Evolutionary conservation across 2,888 invertebrate genomes (phyloP), one percentile per base, ranked within the genome.

Genomic region (Physocephala rufipes): DNA sequence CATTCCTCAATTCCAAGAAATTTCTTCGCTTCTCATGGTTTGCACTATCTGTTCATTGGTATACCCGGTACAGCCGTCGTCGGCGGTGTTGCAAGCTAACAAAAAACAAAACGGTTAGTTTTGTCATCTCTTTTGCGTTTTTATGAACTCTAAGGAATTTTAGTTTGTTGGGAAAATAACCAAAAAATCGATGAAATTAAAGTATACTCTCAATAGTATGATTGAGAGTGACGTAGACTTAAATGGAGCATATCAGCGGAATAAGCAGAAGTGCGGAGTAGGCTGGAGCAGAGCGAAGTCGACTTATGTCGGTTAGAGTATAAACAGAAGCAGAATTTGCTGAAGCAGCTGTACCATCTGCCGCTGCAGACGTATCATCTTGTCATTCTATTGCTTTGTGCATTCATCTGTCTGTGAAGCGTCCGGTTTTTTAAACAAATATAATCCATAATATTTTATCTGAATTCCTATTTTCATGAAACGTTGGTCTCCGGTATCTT

Each of bases 1-100:
- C 81, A 81, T 80, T 80, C 76, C 80, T 76, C 74, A 75, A 79
- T 78, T 79, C 78, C 76, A 78, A 79, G 78, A 79, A 79, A 81
- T 75, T 75, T 79, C 78, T 75, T 36, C 36, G n/a, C n/a, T n/a
- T n/a, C n/a, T n/a, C n/a, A n/a, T 36, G 9, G 5, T 7, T 9
- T 36, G 36, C 36, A 36, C 36, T 36, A 9, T 4, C 36, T 36
- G 67, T 61, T 36, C 47, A 59, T 47, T 68, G 62, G 45, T 70
- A 67, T 43, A 70, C 53, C 61, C 30, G 51, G 53, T 19, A 36
- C 58, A 63, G 64, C 16, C 74, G 75, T 70, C 70, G 72, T 64
- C 71, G 76, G 71, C 70, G 72, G 70, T 70, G 76, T 79, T 67
- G 69, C 49, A 65, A 73, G 9, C n/a, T n/a, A n/a, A n/a, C n/a